Percentiles rank a stretch among this genome's conserved stretches.
Evolutionary conservation across 2,888 invertebrate species (phyloP).

Genomic region (Arge pagana): DNA sequence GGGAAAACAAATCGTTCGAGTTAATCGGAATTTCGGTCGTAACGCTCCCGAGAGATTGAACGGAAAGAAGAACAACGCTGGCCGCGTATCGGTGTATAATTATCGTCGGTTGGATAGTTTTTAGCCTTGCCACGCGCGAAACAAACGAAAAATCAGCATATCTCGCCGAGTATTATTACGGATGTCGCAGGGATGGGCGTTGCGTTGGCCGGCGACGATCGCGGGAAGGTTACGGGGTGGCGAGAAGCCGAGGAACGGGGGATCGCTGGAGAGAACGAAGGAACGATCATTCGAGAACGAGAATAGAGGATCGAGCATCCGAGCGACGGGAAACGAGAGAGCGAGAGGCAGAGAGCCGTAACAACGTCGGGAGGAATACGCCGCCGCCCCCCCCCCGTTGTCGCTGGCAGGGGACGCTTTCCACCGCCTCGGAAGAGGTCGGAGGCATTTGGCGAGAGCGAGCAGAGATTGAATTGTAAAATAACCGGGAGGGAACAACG

Average conservation of each 20-base stretch:
- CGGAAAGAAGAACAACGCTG: no score
- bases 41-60: no score
- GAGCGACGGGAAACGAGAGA: slow-evolving; percentile 24
- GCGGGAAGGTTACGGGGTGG: slow-evolving; percentile 18
- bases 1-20: no score
- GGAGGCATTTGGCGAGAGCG: slow-evolving; percentile 26
- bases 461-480: slow-evolving; percentile 56
- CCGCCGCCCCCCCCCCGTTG: slow-evolving; percentile 33
- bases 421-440: slow-evolving; percentile 4
- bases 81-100: no score
- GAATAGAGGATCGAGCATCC: slow-evolving; percentile 20
- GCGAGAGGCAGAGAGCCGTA: slow-evolving; percentile 51
- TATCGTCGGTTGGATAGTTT: no score
- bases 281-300: slow-evolving; percentile 8
- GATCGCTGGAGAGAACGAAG: slow-evolving; percentile 21
- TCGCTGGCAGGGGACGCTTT: slow-evolving; percentile 7
- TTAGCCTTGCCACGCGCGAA: no score
- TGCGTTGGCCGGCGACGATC: slow-evolving; percentile 11
- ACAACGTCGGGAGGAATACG: slow-evolving; percentile 54
- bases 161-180: no score
- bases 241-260: slow-evolving; percentile 22
- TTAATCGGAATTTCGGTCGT: no score
- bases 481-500: slow-evolving; percentile 53
- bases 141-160: no score
- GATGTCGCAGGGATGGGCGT: slow-evolving; percentile 35